phyloP scores from a whole-genome alignment of 1,140 invertebrate genomes.

The Euglossa dilemma region DNA sequence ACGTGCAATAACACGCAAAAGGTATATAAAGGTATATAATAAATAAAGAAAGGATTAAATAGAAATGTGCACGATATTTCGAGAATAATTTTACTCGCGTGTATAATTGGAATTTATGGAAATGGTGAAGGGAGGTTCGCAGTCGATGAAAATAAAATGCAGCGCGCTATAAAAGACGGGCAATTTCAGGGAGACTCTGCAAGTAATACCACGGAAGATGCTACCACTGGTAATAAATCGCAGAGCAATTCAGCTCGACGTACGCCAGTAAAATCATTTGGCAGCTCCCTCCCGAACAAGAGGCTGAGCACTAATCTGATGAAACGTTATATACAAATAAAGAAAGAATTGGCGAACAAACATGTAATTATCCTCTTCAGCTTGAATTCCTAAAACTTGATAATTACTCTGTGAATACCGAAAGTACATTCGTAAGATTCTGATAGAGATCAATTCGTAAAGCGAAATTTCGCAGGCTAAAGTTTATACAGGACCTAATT shows the following conservation, averaged over 20 bases:
- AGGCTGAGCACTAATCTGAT: constrained; percentile 42
- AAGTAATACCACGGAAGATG: constrained; percentile 37
- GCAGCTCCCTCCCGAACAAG: not conserved
- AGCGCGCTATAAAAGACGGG: not conserved
- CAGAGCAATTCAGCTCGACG: constrained; percentile 45
- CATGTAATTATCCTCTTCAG: constrained; percentile 56
- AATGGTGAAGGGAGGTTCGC: not conserved
- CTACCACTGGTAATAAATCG: constrained; percentile 13
- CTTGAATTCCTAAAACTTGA: no score
- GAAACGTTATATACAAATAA: constrained; percentile 62
- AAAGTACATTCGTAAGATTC: no score
- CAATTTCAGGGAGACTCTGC: constrained; percentile 42
- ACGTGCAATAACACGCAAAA: no score
- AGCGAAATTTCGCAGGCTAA: no score
- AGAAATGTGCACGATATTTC: not conserved
- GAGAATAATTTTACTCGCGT: not conserved
- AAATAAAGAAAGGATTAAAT: no score
- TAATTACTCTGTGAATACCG: no score
- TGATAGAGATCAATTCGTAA: no score
- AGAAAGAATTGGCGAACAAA: constrained; percentile 69
- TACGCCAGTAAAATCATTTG: constrained; percentile 27
- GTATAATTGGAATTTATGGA: not conserved
- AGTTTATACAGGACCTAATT: no score
- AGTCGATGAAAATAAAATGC: not conserved
- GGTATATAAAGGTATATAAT: no score